Percentiles rank a stretch among this genome's conserved stretches.
phyloP scores from a whole-genome alignment of 2,797 vertebrate species.

The Anas bernieri region DNA sequence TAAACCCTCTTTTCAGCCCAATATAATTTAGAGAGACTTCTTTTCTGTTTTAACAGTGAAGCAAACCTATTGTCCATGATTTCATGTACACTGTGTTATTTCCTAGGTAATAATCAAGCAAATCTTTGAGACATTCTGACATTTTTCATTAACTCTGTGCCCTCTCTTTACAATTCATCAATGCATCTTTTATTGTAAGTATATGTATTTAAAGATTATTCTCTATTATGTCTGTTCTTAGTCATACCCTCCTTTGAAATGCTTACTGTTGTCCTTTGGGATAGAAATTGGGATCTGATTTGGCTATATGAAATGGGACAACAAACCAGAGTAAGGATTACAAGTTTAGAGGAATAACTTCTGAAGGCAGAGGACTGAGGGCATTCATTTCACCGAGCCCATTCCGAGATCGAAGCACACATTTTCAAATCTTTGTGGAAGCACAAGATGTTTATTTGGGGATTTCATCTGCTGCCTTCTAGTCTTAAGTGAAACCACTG shows the following conservation, averaged over 20 bases:
- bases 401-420: not conserved
- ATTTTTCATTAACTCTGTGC: not conserved
- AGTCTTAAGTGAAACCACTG: not conserved
- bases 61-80: not conserved
- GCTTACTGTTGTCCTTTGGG: not conserved
- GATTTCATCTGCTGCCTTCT: not conserved
- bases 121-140: constrained; percentile 8
- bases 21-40: not conserved
- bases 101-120: not conserved
- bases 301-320: not conserved
- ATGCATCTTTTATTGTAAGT: not conserved
- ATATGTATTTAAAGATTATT: not conserved
- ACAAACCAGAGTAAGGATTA: not conserved
- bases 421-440: not conserved
- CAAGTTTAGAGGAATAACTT: not conserved
- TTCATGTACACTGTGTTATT: not conserved
- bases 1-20: constrained; percentile 22
- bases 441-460: not conserved
- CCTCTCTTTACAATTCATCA: not conserved
- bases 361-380: not conserved
- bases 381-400: not conserved
- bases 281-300: not conserved
- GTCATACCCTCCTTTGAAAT: not conserved
- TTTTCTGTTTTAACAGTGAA: not conserved
- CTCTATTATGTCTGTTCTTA: not conserved